Percentiles rank a stretch among this genome's conserved stretches.
Evolutionary conservation across 2,797 vertebrate genomes (phyloP).

Genomic region (Platyrinchus mystaceus): DNA sequence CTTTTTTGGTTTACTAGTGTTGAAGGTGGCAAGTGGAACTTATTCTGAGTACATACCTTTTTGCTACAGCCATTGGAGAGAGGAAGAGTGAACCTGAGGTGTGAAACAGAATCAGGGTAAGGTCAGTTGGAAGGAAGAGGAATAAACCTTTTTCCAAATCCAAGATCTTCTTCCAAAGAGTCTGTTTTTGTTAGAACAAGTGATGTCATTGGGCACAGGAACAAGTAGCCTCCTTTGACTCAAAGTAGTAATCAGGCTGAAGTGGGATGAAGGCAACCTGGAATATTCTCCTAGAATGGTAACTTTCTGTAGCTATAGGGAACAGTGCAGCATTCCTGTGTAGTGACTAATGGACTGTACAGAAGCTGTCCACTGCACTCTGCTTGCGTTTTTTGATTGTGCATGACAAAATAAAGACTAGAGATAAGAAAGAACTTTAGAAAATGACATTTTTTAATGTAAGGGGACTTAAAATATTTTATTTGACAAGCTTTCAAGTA

Average conservation of each 20-base stretch:
- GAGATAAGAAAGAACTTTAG: background rate
- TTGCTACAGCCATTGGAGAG: background rate
- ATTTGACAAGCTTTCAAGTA: background rate
- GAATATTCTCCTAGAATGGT: background rate
- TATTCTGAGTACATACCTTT: background rate
- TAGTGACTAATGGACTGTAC: background rate
- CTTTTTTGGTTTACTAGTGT: background rate
- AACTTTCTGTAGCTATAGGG: background rate
- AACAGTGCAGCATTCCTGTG: background rate
- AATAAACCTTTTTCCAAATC: background rate
- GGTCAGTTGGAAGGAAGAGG: background rate
- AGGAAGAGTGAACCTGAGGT: background rate
- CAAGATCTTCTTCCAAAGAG: background rate
- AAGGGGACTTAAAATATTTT: background rate
- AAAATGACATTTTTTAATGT: background rate
- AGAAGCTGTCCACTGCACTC: background rate
- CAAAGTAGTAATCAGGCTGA: background rate
- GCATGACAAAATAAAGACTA: background rate
- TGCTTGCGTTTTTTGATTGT: background rate
- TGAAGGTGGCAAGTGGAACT: background rate
- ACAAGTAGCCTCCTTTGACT: background rate
- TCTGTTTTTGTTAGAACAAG: background rate
- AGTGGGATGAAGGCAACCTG: background rate
- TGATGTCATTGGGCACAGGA: background rate
- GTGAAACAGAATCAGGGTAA: background rate